Conservation (phyloP, 2,888 invertebrate genomes). For the Thecophora atra region DNA sequence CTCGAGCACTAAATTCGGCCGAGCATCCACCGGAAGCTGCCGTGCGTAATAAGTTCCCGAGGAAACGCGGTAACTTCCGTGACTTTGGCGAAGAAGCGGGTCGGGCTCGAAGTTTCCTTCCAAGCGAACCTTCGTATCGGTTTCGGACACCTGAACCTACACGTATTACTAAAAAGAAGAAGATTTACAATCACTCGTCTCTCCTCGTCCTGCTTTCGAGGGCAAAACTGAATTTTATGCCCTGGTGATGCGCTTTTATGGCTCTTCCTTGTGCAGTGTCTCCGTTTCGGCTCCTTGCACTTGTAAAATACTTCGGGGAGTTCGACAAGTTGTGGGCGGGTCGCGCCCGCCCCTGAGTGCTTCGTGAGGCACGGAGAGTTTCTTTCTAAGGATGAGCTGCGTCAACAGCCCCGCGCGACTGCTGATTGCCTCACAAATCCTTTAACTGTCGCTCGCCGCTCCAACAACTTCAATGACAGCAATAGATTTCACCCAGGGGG, state of each 20-base stretch:
- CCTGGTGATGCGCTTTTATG: conserved; percentile 32
- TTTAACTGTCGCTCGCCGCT: conserved; percentile 57
- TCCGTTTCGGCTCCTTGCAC: neutral
- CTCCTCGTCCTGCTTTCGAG: neutral
- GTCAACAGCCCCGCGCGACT: neutral
- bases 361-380: conserved; percentile 13
- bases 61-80: conserved; percentile 38
- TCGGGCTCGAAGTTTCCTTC: neutral
- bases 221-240: conserved; percentile 20
- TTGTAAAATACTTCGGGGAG: conserved; percentile 33
- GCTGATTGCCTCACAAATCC: conserved; percentile 53
- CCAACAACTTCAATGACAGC: conserved; percentile 53
- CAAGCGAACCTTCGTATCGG: neutral
- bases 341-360: neutral
- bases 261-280: conserved; percentile 13
- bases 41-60: conserved; percentile 24
- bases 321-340: conserved; percentile 17
- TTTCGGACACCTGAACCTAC: neutral
- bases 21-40: neutral
- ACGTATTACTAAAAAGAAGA: neutral
- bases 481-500: conserved; percentile 66
- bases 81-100: neutral
- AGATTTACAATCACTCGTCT: neutral
- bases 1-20: conserved; percentile 23
- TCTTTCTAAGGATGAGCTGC: neutral